Base-by-base conservation (phyloP, 2,113 vertebrate species). In the Pipa parva region DNA sequence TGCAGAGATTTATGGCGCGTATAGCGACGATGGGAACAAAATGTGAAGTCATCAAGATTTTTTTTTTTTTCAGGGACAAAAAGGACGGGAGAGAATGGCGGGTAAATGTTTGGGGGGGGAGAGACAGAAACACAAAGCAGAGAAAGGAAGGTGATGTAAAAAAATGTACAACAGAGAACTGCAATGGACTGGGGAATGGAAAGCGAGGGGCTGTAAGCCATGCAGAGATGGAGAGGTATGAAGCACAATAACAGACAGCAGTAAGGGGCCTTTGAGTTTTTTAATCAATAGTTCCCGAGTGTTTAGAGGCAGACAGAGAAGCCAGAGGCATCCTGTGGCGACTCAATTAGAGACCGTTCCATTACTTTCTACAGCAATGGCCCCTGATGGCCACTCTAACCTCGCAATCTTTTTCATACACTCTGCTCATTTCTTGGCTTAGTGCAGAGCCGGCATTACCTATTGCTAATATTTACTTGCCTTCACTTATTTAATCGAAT, bases 281-380 rank as follows among this genome's bases (percentile, higher is more conserved):
- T 58, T 66, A 66, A 66, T 66, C 63, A 66, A 66, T 66, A 66
- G 63, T 66, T 36, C 63, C 54, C 57, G 39, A 66, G 52, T 66
- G 63, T 66, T 66, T 66, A 58, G 63, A 66, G 42, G 63, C 63
- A 66, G 63, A 57, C 54, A 31, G 39, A 58, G 39, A 58, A 49
- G 57, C 54, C 54, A 1, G 54, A 49, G 63, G 63, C 54, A 25
- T 33, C 63, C 54, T 33, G 63, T 27, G 21, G 54, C 48, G 63
- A 66, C 63, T 58, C 63, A 66, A 66, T 66, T 66, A 66, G 63
- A 45, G 51, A 31, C 25, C 54, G 28, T 46, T 58, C 54, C 54
- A 49, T 58, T 57, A 66, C 63, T 66, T 27, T 57, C 63, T 25
- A 28, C 54, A 20, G 31, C 50, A 28, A 21, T 13, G 29, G 29